Evolutionary conservation across 2,888 invertebrate genomes (phyloP), one percentile per base, ranked within the genome.

Genomic region (Congeria kusceri): DNA sequence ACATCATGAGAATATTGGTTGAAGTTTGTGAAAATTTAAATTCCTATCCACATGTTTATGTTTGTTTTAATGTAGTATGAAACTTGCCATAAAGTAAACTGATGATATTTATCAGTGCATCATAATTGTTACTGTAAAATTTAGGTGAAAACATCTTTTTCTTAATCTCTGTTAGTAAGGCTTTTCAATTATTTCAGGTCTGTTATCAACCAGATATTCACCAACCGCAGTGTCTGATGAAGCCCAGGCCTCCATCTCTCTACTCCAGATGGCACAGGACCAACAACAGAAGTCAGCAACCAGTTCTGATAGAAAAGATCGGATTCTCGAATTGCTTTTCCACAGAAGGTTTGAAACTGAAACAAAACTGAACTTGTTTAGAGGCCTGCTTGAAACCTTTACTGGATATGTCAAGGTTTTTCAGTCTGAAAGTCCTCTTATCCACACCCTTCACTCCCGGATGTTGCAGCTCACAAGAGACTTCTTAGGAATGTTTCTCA

Each of bases 331-430:
- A 4, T 20, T 20, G 3, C 20, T 49, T 4, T 49, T 49, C 49
- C 49, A 9, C 49, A 49, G 49, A 15, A 4, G 49, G 49, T 49
- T 49, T 49, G 49, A 49, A 49, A 49, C 49, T 9, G 49, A 49
- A 49, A 49, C 49, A 49, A 49, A 49, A 20, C 49, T 49, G 18
- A 20, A 49, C 18, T 32, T 61, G 61, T 61, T 61, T 29, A 27
- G 28, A 20, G 39, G 61, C 3, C 29, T 61, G 29, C 20, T 61
- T 7, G 56, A 47, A 7, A 53, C 27, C 4, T 65, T 72, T 47
- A 28, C 3, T 57, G 32, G 32, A 27, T 66, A 47, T 59, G 68
- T 68, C 13, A 68, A 49, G 20, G 15, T 18, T 4, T 49, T 49
- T 15, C 49, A 49, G 49, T 49, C 49, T 49, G 49, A 49, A 15